Evolutionary conservation across 2,888 invertebrate genomes (phyloP).

Genomic region (Phyllotreta striolata): DNA sequence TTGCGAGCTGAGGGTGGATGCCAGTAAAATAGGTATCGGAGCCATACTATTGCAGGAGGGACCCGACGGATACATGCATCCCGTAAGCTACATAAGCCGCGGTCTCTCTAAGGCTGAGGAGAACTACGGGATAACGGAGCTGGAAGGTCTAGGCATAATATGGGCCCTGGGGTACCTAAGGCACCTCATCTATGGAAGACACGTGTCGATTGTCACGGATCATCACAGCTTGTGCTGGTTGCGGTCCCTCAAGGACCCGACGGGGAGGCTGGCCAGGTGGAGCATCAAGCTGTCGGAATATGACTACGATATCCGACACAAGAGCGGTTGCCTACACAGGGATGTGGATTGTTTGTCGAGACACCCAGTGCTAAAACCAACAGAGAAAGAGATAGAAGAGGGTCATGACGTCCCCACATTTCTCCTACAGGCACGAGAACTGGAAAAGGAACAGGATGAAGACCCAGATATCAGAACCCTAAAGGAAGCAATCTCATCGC

Average conservation of each 20-base stretch:
- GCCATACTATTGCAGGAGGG: constrained; percentile 39
- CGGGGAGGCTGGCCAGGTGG: neutral
- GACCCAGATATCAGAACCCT: constrained; percentile 28
- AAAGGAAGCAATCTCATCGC: constrained; percentile 31
- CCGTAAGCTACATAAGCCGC: constrained; percentile 42
- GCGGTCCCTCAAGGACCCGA: constrained; percentile 4
- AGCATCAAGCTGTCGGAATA: neutral
- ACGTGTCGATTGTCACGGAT: constrained; percentile 35
- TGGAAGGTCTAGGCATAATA: constrained; percentile 37
- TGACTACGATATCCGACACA: neutral
- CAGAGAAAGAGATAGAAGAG: constrained; percentile 14
- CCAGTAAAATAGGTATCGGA: constrained; percentile 34
- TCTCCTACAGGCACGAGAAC: constrained; percentile 29
- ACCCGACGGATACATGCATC: constrained; percentile 34
- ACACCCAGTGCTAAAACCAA: constrained; percentile 29
- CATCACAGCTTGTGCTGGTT: constrained; percentile 36
- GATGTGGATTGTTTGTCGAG: constrained; percentile 15
- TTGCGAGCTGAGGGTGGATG: constrained; percentile 39
- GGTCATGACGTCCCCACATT: constrained; percentile 32
- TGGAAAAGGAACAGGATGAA: constrained; percentile 33
- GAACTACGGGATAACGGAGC: constrained; percentile 39
- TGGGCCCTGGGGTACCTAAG: constrained; percentile 37
- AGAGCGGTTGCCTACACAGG: neutral
- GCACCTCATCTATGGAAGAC: constrained; percentile 38
- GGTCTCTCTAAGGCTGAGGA: constrained; percentile 40